Evolutionary conservation across 2,797 vertebrate genomes (phyloP).

Genomic region (Hoplostethus mediterraneus): DNA sequence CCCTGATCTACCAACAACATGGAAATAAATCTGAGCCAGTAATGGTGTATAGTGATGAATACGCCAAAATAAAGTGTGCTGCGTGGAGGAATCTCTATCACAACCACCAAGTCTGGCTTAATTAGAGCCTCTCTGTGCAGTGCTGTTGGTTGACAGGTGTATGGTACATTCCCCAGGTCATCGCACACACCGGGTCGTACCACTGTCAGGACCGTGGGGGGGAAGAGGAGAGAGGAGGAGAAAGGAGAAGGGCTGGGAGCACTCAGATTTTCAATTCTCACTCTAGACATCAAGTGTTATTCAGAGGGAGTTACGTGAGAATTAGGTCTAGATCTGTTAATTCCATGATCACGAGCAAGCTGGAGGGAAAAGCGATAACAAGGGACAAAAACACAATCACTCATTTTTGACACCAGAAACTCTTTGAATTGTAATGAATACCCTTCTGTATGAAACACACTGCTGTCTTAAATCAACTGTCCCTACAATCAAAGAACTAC

Average conservation of each 20-base stretch:
- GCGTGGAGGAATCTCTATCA: constrained; percentile 45
- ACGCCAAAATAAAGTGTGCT: constrained; percentile 1
- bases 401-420: too few relatives aligned
- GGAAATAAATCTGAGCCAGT: too few relatives aligned
- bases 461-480: neutral
- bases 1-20: neutral
- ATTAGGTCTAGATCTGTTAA: neutral
- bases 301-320: neutral
- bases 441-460: too few relatives aligned
- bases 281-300: neutral
- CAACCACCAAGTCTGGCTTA: constrained; percentile 41
- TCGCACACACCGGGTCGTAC: constrained; percentile 27
- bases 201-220: constrained; percentile 12
- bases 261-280: constrained; percentile 10
- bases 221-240: constrained; percentile 2
- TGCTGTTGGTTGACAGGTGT: constrained; percentile 51
- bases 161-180: constrained; percentile 65
- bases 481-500: neutral
- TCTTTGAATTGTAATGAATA: too few relatives aligned
- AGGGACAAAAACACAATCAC: neutral
- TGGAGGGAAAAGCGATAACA: neutral
- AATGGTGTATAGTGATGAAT: too few relatives aligned
- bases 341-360: neutral
- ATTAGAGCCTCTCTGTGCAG: constrained; percentile 41
- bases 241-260: neutral